phyloP scores from a whole-genome alignment of 2,888 invertebrate species.

The Chymomyza amoena region DNA sequence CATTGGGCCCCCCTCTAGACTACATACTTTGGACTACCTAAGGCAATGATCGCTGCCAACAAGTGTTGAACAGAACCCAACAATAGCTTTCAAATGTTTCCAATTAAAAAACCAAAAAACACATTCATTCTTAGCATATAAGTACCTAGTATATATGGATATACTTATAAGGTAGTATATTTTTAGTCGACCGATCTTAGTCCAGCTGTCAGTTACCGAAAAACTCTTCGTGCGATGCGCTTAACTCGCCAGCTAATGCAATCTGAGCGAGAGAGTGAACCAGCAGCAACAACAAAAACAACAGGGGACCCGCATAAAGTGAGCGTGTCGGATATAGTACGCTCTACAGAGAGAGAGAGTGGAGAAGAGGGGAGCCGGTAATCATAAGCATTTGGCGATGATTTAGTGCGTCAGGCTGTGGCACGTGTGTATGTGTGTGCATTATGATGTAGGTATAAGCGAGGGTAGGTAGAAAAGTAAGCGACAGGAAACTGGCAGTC shows the following conservation, averaged over 20 bases:
- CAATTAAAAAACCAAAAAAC: slow-evolving; percentile 56
- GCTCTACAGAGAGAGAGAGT: slow-evolving; percentile 18
- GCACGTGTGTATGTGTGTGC: slow-evolving; percentile 49
- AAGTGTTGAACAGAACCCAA: slow-evolving; percentile 53
- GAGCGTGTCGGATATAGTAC: slow-evolving; percentile 39
- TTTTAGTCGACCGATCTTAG: slow-evolving; percentile 21
- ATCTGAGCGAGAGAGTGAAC: slow-evolving; percentile 50
- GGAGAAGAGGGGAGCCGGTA: slow-evolving; percentile 41
- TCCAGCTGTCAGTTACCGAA: slow-evolving; percentile 32
- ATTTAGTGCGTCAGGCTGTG: slow-evolving; percentile 65
- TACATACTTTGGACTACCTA: slow-evolving; percentile 29
- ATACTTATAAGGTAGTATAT: background rate
- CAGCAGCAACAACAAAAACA: slow-evolving; percentile 17
- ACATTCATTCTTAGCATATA: slow-evolving; percentile 1
- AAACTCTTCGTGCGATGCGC: slow-evolving; percentile 28
- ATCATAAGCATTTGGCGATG: slow-evolving; percentile 71
- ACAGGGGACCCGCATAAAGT: slow-evolving; percentile 52
- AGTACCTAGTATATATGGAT: slow-evolving; percentile 1
- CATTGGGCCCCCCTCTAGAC: background rate
- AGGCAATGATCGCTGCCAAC: slow-evolving; percentile 64
- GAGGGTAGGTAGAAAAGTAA: too few species aligned
- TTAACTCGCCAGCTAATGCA: slow-evolving; percentile 62
- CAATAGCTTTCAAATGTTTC: slow-evolving; percentile 72
- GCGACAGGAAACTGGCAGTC: too few species aligned
- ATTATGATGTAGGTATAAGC: background rate